These are phyloP conservation scores for Rhyacichthys aspro DNA, from an alignment of 2,797 vertebrate genomes.

Conservation along the genomic window DNA sequence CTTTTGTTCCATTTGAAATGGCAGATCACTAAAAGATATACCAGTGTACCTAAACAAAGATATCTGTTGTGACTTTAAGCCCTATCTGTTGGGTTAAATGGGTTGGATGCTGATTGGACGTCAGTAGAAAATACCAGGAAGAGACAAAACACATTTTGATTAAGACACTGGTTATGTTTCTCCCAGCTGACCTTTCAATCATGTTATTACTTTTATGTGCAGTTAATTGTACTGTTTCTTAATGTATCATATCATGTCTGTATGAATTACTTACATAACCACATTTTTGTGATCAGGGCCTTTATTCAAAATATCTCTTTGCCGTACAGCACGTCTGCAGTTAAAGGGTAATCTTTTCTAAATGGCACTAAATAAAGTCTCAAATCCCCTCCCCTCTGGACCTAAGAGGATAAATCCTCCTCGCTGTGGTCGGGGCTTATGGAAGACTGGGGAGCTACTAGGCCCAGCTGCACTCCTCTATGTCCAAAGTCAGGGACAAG, in stretches of 20 bases:
- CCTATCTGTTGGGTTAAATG: constrained; percentile 46
- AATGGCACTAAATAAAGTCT: constrained; percentile 79
- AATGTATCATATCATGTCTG: too few species aligned
- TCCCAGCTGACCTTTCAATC: constrained; percentile 24
- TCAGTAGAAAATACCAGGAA: constrained; percentile 46
- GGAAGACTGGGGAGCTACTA: constrained; percentile 64
- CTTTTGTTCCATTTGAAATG: constrained; percentile 71
- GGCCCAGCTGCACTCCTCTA: constrained; percentile 33
- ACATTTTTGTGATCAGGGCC: constrained; percentile 18
- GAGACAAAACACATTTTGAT: constrained; percentile 53
- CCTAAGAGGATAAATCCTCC: constrained; percentile 80
- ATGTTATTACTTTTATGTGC: not conserved
- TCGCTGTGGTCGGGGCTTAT: constrained; percentile 66
- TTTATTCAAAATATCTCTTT: constrained; percentile 56
- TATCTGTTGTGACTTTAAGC: constrained; percentile 56
- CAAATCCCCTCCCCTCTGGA: constrained; percentile 66
- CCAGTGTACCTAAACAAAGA: constrained; percentile 63
- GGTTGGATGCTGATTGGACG: constrained; percentile 58
- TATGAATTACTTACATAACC: not conserved
- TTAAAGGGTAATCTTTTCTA: constrained; percentile 78
- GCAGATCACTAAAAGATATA: constrained; percentile 64
- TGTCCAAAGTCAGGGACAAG: constrained; percentile 29
- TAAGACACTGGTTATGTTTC: constrained; percentile 24
- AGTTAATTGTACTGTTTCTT: not conserved
- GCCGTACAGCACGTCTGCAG: constrained; percentile 49